Base-by-base conservation (phyloP, 1,140 invertebrate species). In the Drosophila tani region DNA sequence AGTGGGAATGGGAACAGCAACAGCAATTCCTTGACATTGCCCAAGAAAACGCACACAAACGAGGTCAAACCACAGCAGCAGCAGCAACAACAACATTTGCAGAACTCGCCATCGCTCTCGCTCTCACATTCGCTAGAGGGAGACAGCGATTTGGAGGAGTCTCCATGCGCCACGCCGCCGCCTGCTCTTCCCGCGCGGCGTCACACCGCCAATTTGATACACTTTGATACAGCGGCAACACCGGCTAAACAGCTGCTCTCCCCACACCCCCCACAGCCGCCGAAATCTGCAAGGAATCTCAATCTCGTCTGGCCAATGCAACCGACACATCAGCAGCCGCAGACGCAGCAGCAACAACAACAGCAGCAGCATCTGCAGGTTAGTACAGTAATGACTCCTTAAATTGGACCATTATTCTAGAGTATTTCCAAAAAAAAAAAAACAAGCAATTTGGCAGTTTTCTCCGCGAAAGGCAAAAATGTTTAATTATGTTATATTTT, bases 101-200 rank as follows among this genome's bases (percentile, higher is more conserved):
- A 76, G 56, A 57, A 63, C 17, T 45, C 47, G 38, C 64, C 62
- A n/a, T 32, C 53, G 53, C 51, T 55, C 51, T 55, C 51, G 19
- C 51, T 55, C 17, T 45, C 75, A 40, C 70, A 65, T 21, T 32
- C 62, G 47, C 62, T 19, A 38, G 53, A 43, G 46, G 24, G 58
- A 49, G 74, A 57, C 19, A 29, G 24, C 55, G 74, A 55, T 47
- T 40, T 55, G 51, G 51, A 43, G 69, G 68, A 79, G 29, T 74
- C 68, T 21, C 68, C 73, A 60, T 85, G 82, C 50, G 73, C 70
- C 15, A 68, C 82, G 19, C 87, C 79, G 43, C 86, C 86, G 24
- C 85, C 86, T 38, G 87, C 87, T 49, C 62, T 91, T 29, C 88
- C 90, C 11, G 88, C 83, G 19, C 81, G 88, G 38, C 90, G 88